A percentile compares a stretch with the other conserved stretches of the same genome.
phyloP scores from a whole-genome alignment of 2,888 invertebrate genomes.

The Acanthosepion esculentum region DNA sequence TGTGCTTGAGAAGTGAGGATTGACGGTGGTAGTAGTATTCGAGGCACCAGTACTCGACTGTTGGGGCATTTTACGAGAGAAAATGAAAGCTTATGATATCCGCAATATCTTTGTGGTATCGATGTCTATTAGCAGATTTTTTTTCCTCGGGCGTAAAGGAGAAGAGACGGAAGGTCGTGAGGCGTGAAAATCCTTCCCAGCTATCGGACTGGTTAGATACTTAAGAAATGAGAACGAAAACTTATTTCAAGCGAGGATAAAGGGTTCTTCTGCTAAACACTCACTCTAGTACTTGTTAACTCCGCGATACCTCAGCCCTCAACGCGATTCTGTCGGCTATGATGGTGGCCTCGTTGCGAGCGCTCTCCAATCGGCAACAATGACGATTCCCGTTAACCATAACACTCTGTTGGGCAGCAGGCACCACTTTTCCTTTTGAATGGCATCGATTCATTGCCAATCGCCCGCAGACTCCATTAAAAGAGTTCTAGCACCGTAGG shows the following conservation, averaged over 20 bases:
- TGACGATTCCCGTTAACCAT: slow-evolving; percentile 8
- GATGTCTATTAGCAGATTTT: slow-evolving; percentile 2
- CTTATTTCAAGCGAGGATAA: slow-evolving; percentile 2
- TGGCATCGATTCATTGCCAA: slow-evolving; percentile 33
- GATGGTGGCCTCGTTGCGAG: neutral
- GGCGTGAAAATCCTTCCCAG: neutral
- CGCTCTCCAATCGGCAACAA: slow-evolving; percentile 33
- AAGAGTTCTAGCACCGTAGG: slow-evolving; percentile 8
- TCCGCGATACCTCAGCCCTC: neutral
- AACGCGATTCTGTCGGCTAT: neutral
- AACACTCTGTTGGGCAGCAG: slow-evolving; percentile 12
- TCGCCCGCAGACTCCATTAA: slow-evolving; percentile 33
- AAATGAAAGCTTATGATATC: neutral
- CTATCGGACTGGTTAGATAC: neutral
- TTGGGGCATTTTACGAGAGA: neutral
- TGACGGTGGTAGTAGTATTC: too few species aligned
- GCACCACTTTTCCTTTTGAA: slow-evolving; percentile 33
- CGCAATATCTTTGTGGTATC: neutral
- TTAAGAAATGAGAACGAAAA: neutral
- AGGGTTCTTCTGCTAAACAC: neutral
- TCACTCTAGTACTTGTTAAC: neutral
- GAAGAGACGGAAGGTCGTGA: neutral
- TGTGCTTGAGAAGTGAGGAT: too few species aligned
- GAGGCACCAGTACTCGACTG: neutral
- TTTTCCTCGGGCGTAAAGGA: neutral